These are phyloP conservation scores for Probaryconus sp. DNA, from an alignment of 1,140 invertebrate species.

Conservation along the genomic window DNA sequence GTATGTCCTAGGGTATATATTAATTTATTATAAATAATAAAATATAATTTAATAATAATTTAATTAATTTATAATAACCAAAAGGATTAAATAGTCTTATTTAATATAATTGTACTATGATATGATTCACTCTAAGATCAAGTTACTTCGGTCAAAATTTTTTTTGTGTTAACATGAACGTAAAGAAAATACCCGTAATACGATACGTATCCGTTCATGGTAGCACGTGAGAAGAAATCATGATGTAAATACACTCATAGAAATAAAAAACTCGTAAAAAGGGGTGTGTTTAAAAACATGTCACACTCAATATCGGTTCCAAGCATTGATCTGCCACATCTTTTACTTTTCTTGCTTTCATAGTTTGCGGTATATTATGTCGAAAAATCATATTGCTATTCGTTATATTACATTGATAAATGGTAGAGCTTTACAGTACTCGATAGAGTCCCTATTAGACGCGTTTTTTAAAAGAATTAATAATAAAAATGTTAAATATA, in stretches of 20 bases:
- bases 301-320: constrained; percentile 75
- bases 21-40: too few relatives aligned
- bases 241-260: constrained; percentile 71
- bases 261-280: constrained; percentile 75
- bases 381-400: constrained; percentile 45
- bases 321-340: constrained; percentile 70
- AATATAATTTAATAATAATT: too few relatives aligned
- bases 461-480: too few relatives aligned
- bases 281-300: constrained; percentile 78
- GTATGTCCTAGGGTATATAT: too few relatives aligned
- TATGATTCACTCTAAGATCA: constrained; percentile 53
- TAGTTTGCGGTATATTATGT: constrained; percentile 53
- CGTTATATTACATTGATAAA: constrained; percentile 17
- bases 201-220: constrained; percentile 71
- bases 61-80: too few relatives aligned
- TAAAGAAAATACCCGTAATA: constrained; percentile 69
- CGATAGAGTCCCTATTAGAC: too few relatives aligned
- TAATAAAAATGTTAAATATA: too few relatives aligned
- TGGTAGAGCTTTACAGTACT: too few relatives aligned
- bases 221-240: constrained; percentile 76
- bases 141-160: constrained; percentile 75
- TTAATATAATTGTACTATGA: constrained; percentile 48
- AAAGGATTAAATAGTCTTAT: constrained; percentile 5
- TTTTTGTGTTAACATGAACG: constrained; percentile 65
- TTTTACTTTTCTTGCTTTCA: constrained; percentile 37